phyloP scores from a whole-genome alignment of 1,140 invertebrate genomes.

The Euwallacea fornicatus region DNA sequence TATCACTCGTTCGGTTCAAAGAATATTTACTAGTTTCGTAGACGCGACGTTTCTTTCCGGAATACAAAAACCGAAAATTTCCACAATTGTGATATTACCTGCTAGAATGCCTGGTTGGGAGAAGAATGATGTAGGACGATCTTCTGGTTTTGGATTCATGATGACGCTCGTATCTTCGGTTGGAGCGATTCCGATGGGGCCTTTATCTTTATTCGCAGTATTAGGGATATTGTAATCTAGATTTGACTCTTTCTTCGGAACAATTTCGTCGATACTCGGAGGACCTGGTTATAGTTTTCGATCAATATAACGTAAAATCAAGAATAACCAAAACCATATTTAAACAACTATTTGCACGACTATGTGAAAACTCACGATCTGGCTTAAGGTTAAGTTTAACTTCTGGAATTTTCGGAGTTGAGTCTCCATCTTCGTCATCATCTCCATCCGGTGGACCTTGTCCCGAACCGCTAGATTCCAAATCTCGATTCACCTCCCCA shows the following conservation, averaged over 20 bases:
- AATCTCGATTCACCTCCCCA: conserved; percentile 60
- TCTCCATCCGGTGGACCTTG: conserved; percentile 69
- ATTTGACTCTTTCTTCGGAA: conserved; percentile 18
- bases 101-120: conserved; percentile 92
- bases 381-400: conserved; percentile 7
- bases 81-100: conserved; percentile 60
- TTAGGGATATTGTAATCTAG: conserved; percentile 11
- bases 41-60: neutral
- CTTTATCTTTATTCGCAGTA: conserved; percentile 24
- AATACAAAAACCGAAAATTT: too few species aligned
- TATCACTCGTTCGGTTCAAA: neutral
- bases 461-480: conserved; percentile 69
- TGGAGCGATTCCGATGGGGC: conserved; percentile 11
- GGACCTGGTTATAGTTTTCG: too few species aligned
- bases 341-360: neutral
- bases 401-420: conserved; percentile 8
- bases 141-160: conserved; percentile 78
- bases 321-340: neutral
- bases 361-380: conserved; percentile 4
- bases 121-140: conserved; percentile 86
- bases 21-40: neutral
- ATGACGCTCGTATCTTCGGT: conserved; percentile 56
- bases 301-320: too few species aligned
- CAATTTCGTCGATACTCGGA: conserved; percentile 1
- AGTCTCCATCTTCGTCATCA: conserved; percentile 34